Evolutionary conservation across 2,797 vertebrate species (phyloP).

Genomic region (Phoebastria nigripes): DNA sequence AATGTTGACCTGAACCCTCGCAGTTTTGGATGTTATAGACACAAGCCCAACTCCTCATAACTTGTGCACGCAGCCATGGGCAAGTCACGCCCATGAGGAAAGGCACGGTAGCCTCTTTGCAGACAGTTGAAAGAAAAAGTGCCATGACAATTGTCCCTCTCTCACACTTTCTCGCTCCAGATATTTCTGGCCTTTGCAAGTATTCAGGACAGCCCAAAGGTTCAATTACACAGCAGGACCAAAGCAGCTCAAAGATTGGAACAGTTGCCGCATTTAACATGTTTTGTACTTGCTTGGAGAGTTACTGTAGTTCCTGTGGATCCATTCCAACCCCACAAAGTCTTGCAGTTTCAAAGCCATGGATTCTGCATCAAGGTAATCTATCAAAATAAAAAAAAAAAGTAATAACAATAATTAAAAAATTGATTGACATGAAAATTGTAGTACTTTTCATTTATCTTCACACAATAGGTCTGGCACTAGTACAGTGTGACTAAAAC

Average conservation of each 20-base stretch:
- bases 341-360: not conserved
- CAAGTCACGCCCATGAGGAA: not conserved
- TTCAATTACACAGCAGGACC: not conserved
- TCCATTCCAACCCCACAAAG: not conserved
- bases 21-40: not conserved
- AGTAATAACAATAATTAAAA: not conserved
- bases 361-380: not conserved
- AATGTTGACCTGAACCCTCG: not conserved
- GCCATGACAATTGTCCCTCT: not conserved
- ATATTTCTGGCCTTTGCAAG: not conserved
- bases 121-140: not conserved
- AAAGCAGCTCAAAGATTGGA: not conserved
- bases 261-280: not conserved
- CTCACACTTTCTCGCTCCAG: not conserved
- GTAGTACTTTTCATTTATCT: not conserved
- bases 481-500: not conserved
- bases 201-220: not conserved
- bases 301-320: not conserved
- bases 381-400: not conserved
- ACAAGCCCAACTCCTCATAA: not conserved
- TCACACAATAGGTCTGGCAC: not conserved
- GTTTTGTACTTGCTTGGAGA: not conserved
- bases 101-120: fast-evolving
- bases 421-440: not conserved
- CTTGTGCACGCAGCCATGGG: not conserved